Conservation (phyloP, 2,888 invertebrate species). For the Heliconius cydno region DNA sequence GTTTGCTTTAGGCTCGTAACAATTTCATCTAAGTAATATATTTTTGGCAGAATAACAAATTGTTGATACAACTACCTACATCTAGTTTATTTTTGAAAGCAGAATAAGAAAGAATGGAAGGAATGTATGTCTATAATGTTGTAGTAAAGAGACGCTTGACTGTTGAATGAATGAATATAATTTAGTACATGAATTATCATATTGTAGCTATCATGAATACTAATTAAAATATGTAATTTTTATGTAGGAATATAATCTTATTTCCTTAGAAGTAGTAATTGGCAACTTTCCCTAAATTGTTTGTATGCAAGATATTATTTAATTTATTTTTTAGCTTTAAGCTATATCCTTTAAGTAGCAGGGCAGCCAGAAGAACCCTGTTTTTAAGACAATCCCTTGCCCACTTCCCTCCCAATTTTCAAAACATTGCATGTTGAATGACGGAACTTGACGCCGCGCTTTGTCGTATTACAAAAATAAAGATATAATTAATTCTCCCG, state of each 20-base stretch:
- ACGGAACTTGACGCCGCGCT: no score
- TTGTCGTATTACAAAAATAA: no score
- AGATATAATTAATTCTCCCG: no score
- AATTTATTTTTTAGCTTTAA: no score
- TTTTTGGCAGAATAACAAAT: slow-evolving; percentile 30
- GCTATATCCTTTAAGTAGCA: no score
- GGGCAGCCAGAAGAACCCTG: no score
- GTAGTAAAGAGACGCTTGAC: not conserved
- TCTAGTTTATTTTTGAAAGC: not conserved
- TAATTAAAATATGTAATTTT: not conserved
- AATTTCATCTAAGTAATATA: slow-evolving; percentile 23
- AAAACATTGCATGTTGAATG: no score
- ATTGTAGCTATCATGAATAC: not conserved
- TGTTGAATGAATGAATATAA: not conserved
- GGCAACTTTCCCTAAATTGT: no score
- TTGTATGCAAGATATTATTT: no score
- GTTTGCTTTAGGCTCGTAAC: slow-evolving; percentile 9
- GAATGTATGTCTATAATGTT: not conserved
- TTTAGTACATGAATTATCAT: not conserved
- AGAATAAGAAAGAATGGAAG: not conserved
- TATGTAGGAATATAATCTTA: not conserved
- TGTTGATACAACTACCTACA: slow-evolving; percentile 6
- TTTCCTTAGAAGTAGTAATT: not conserved
- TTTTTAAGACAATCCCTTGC: no score
- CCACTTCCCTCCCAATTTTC: no score